These are phyloP conservation scores for Petrolisthes manimaculis DNA, from an alignment of 2,888 invertebrate species.

Conservation along the genomic window DNA sequence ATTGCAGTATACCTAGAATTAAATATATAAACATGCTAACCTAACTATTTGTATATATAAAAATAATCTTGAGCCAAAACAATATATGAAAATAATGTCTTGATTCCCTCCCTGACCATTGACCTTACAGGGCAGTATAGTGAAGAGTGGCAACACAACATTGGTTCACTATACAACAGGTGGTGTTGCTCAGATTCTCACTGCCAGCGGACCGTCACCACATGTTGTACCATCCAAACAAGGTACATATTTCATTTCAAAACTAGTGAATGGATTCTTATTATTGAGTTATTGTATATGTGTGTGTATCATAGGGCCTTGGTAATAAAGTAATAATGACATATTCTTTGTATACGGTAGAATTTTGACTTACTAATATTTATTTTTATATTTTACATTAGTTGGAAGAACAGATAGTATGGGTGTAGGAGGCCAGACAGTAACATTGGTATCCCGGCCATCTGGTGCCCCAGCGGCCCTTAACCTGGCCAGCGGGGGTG, in stretches of 20 bases:
- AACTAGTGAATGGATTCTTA: no score
- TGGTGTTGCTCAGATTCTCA: constrained; percentile 51
- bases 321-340: no score
- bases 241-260: constrained; percentile 9
- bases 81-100: no score
- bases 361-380: no score
- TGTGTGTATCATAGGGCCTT: no score
- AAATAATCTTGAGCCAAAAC: no score
- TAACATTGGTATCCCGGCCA: constrained; percentile 44
- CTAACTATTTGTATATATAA: no score
- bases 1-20: no score
- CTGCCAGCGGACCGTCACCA: constrained; percentile 47
- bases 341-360: no score
- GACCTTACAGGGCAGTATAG: constrained; percentile 46
- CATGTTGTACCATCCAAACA: constrained; percentile 60
- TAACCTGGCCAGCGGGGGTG: constrained; percentile 32
- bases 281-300: no score
- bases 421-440: constrained; percentile 57
- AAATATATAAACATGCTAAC: no score
- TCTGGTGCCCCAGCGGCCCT: constrained; percentile 48
- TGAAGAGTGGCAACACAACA: constrained; percentile 53
- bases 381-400: background rate
- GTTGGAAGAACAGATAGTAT: constrained; percentile 51
- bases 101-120: no score
- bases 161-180: constrained; percentile 55